Conservation (phyloP, 1,140 invertebrate species). For the Paracyclopina nana region DNA sequence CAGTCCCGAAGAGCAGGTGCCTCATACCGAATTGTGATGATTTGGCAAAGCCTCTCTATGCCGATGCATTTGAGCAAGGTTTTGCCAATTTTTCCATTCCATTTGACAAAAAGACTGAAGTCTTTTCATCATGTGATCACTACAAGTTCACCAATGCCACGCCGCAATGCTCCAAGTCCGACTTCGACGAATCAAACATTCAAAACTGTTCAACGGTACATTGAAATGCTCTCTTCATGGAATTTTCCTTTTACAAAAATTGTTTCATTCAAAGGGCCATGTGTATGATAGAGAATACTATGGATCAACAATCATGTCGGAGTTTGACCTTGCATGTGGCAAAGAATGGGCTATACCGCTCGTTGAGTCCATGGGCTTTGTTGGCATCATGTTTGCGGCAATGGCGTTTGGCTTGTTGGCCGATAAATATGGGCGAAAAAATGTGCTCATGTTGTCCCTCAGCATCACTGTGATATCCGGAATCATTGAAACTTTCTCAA, state of each 20-base stretch:
- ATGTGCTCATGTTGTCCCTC: neutral
- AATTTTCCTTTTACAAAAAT: too few relatives aligned
- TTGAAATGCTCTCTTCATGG: too few relatives aligned
- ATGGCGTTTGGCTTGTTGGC: neutral
- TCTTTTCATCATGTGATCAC: neutral
- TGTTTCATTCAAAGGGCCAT: too few relatives aligned
- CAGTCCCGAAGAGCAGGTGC: neutral
- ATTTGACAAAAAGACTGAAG: neutral
- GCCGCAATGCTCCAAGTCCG: neutral
- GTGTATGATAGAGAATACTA: conserved; percentile 12
- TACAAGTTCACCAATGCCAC: conserved; percentile 13
- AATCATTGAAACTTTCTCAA: neutral
- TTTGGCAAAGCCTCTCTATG: neutral
- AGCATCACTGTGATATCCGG: neutral
- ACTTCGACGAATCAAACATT: neutral
- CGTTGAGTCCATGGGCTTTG: neutral
- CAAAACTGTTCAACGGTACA: conserved; percentile 16
- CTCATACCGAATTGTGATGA: conserved; percentile 1
- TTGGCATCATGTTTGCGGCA: neutral
- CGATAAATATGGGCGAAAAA: neutral
- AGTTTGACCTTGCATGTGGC: conserved; percentile 5
- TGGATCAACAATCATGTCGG: conserved; percentile 14
- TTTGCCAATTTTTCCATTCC: neutral
- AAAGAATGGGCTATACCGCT: neutral
- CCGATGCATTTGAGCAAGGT: neutral